These are phyloP conservation scores for Panthera tigris DNA, from an alignment of 2,113 vertebrate genomes.

Conservation along the genomic window DNA sequence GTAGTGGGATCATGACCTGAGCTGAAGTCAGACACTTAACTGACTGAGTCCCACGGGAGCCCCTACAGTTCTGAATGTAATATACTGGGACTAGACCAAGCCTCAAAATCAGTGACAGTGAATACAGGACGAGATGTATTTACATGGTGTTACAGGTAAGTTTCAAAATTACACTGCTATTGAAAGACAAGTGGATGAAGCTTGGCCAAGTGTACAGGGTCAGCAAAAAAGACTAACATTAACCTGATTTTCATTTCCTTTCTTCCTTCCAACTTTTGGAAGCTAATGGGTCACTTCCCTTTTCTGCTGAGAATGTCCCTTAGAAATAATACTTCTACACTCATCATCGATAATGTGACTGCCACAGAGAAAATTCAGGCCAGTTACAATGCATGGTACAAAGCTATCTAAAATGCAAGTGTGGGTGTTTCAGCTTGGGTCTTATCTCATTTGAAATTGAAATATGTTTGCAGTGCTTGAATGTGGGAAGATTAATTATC, in stretches of 20 bases:
- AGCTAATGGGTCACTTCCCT: slow-evolving; percentile 32
- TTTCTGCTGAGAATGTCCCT: slow-evolving; percentile 56
- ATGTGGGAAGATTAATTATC: slow-evolving; percentile 95
- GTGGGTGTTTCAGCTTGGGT: slow-evolving; percentile 80
- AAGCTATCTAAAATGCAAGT: slow-evolving; percentile 83
- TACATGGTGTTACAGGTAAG: neutral
- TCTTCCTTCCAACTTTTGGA: slow-evolving; percentile 56
- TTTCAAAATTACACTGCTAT: neutral
- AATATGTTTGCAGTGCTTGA: slow-evolving; percentile 87
- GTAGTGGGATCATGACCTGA: no score
- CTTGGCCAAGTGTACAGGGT: neutral
- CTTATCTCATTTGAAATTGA: slow-evolving; percentile 89
- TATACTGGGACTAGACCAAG: neutral
- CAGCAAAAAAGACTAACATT: slow-evolving; percentile 29
- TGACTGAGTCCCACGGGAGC: no score
- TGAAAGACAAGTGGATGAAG: neutral
- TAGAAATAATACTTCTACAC: slow-evolving; percentile 73
- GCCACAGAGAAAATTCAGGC: slow-evolving; percentile 78
- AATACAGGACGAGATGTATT: neutral
- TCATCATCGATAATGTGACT: slow-evolving; percentile 73
- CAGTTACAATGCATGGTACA: slow-evolving; percentile 75
- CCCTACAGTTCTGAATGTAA: slow-evolving; percentile 7
- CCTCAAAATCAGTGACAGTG: neutral
- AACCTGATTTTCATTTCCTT: slow-evolving; percentile 69
- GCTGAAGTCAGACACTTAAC: no score